Base-by-base conservation (phyloP, 2,797 vertebrate genomes). In the Lutjanus campechanus region DNA sequence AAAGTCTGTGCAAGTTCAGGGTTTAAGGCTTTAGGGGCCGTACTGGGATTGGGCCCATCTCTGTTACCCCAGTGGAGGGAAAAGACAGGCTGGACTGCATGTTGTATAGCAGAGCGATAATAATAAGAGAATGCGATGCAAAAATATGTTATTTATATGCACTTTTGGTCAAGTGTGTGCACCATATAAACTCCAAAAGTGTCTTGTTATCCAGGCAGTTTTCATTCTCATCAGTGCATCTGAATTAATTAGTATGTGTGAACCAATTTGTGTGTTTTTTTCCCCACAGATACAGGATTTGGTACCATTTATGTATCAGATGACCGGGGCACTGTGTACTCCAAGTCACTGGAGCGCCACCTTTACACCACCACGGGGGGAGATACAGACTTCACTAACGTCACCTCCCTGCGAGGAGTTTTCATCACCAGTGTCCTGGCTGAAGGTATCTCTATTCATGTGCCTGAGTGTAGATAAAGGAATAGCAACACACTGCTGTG, bases 291-390 rank as follows among this genome's bases (percentile, higher is more conserved):
- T 86, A 96, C 96, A 0, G 97, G 96, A 0, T 96, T 95, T 75
- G 98, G 98, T 51, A 99, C 97, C 81, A 96, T 99, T 89, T 99
- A 97, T 65, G 97, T 96, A 46, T 99, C 98, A 0, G 98, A 99
- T 1, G 96, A 98, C 85, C 95, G 97, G 1, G 98, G 98, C 51
- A 95, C 97, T 13, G 93, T 99, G 22, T 99, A 97, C 89, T 99
- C 98, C 43, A 98, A 98, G 87, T 99, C 98, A 68, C 84, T 99
- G 90, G 97, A 98, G 89, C 94, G 94, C 8, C 98, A 99, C 88
- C 96, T 99, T 67, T 99, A 98, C 56, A 98, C 97, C 36, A 95
- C 95, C 67, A 97, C 96, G 0, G 96, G 97, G 0, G 97, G 97
- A 0, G 97, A 98, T 68, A 99, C 97, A 0, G 98, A 99, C 89